Base-by-base conservation (phyloP, 2,113 vertebrate species). In the Nycticorax nycticorax region DNA sequence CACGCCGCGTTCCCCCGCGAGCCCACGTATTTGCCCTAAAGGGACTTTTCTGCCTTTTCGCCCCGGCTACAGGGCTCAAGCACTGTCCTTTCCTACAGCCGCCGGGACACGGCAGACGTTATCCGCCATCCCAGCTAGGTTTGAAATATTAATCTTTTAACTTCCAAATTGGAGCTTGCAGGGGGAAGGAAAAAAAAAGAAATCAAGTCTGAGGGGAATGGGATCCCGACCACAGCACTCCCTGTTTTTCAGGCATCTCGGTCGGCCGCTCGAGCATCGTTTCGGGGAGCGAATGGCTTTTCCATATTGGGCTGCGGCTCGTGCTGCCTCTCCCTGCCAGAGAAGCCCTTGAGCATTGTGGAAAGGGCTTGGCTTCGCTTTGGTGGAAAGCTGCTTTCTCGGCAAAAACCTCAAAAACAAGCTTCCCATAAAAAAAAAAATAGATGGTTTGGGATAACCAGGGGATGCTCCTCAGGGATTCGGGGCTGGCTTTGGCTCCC, bases 1-100 rank as follows among this genome's bases (percentile, higher is more conserved):
- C 2, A 0, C 4, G 0, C 30, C 6, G 5, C 8, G 24, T 14
- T 14, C 56, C 56, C n/a, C 50, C 83, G 9, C 1, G 2, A 50
- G 11, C 50, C n/a, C 57, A 67, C n/a, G 0, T 6, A 32, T 41
- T 52, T 69, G 7, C 45, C 53, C n/a, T 50, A 68, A 64, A 92
- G 22, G 14, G 69, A 43, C 57, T 88, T 89, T 77, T 28, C 50
- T 59, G 32, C 48, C 17, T 41, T 60, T 83, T 88, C 41, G 6
- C 24, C 32, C 50, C 1, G 0, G 13, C 26, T 8, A 6, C 37
- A 37, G 43, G 43, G 27, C 14, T 90, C 30, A 30, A 39, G 48
- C 35, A 12, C 14, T 3, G 1, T 71, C 74, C n/a, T 50, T 43
- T 75, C 47, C 64, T n/a, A 4, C 4, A 66, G 56, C 73, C 69